These are phyloP conservation scores for Gymnosoma rotundatum DNA, from an alignment of 2,888 invertebrate genomes.

Conservation along the genomic window DNA sequence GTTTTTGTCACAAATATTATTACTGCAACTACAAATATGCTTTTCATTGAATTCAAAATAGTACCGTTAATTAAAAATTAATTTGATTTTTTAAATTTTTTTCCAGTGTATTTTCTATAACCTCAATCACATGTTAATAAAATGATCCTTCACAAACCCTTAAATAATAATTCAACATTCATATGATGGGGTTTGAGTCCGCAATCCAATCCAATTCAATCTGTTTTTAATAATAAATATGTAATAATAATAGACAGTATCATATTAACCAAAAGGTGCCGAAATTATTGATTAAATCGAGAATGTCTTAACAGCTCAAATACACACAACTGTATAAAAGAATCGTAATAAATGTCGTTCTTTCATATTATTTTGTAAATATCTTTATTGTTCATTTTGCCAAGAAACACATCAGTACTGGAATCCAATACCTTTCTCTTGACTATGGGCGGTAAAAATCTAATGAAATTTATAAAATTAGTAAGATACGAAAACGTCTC, in stretches of 20 bases:
- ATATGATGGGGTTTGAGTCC: conserved; percentile 17
- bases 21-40: too few relatives aligned
- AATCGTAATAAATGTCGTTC: conserved; percentile 11
- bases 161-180: conserved; percentile 21
- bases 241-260: conserved; percentile 49
- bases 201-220: conserved; percentile 11
- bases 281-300: conserved; percentile 70
- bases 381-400: conserved; percentile 41
- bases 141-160: conserved; percentile 57
- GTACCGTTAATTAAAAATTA: too few relatives aligned
- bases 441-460: conserved; percentile 59
- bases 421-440: conserved; percentile 19
- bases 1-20: too few relatives aligned
- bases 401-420: conserved; percentile 2
- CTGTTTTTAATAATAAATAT: conserved; percentile 31
- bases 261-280: conserved; percentile 73
- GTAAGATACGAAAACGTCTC: conserved; percentile 41
- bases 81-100: conserved; percentile 9
- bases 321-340: conserved; percentile 12
- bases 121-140: conserved; percentile 53
- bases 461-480: conserved; percentile 61
- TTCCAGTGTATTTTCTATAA: conserved; percentile 20
- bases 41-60: too few relatives aligned
- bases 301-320: conserved; percentile 53
- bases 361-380: conserved; percentile 56